Percentiles rank a stretch among this genome's conserved stretches.
Conservation (phyloP, 2,113 vertebrate species). For the Pithys albifrons region DNA sequence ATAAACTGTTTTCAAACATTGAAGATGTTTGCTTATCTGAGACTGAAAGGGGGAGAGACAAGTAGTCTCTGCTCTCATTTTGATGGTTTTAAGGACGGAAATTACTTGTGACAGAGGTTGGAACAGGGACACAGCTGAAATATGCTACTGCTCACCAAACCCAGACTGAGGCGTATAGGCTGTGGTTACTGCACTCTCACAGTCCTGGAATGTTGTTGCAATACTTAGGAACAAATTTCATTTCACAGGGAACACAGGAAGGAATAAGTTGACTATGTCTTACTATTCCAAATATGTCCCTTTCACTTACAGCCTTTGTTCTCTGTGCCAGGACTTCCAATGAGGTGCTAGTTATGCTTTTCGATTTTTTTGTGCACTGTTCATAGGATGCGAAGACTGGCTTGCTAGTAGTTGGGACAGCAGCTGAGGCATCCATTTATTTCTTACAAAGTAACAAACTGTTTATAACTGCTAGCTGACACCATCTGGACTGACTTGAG, state of each 20-base stretch:
- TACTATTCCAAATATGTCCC: background rate
- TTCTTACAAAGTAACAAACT: background rate
- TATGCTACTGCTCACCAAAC: background rate
- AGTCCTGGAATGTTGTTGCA: background rate
- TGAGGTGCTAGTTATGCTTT: background rate
- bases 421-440: background rate
- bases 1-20: constrained; percentile 45
- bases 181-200: background rate
- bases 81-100: background rate
- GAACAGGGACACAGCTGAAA: background rate
- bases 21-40: constrained; percentile 12
- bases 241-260: background rate
- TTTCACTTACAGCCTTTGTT: background rate
- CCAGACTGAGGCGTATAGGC: background rate
- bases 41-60: background rate
- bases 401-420: background rate
- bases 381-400: background rate
- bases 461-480: background rate
- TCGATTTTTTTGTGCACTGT: background rate
- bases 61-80: background rate
- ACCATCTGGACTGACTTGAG: background rate
- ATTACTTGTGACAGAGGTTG: background rate
- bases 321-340: background rate
- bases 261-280: background rate
- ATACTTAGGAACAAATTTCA: background rate